Evolutionary conservation across 1,140 invertebrate species (phyloP).

Genomic region (Pogonomyrmex barbatus): DNA sequence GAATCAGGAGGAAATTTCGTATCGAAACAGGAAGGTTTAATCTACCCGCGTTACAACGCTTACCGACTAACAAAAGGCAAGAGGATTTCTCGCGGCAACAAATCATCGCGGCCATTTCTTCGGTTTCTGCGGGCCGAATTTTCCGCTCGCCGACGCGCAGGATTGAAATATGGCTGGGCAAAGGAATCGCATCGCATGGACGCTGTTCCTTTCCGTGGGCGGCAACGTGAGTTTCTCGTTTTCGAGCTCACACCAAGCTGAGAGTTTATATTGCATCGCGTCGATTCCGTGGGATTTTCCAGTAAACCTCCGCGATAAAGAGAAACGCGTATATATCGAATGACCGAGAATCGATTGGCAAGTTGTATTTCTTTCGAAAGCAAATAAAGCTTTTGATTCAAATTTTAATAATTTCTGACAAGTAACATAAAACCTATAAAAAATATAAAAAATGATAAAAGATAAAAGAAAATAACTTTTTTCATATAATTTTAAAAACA

Average conservation of each 20-base stretch:
- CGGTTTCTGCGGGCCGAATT: constrained; percentile 49
- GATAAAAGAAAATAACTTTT: not conserved
- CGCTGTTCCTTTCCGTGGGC: not conserved
- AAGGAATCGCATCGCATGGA: constrained; percentile 43
- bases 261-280: constrained; percentile 61
- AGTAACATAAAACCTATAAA: not conserved
- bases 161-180: constrained; percentile 62
- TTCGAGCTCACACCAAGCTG: not conserved
- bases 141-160: constrained; percentile 52
- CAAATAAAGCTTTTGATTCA: constrained; percentile 10
- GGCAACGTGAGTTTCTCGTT: constrained; percentile 34
- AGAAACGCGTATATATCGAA: not conserved
- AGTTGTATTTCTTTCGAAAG: constrained; percentile 11
- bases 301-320: constrained; percentile 48
- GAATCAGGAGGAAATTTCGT: constrained; percentile 13
- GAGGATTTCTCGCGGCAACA: constrained; percentile 48
- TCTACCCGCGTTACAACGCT: constrained; percentile 30
- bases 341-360: not conserved
- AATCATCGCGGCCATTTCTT: constrained; percentile 60
- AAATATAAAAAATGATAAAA: not conserved
- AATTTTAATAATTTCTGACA: not conserved
- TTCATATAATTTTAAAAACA: not conserved
- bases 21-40: constrained; percentile 39
- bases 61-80: constrained; percentile 49
- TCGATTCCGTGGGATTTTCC: constrained; percentile 65